Evolutionary conservation across 2,888 invertebrate species (phyloP).

Genomic region (Erannis defoliaria): DNA sequence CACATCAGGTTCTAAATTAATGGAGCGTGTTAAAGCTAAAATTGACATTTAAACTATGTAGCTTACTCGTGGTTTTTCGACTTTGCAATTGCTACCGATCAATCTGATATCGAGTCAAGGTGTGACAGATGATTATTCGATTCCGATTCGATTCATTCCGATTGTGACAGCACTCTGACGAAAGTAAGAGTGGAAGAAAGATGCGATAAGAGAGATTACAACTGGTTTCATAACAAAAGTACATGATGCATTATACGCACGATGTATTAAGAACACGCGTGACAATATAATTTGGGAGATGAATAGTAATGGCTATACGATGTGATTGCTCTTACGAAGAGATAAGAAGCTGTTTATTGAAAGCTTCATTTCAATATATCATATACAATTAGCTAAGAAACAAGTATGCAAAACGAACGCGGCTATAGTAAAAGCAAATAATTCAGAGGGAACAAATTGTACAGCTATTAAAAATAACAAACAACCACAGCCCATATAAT

Average conservation of each 20-base stretch:
- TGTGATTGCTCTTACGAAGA: conserved; percentile 30
- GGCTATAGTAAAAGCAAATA: conserved; percentile 3
- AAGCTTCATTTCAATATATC: conserved; percentile 27
- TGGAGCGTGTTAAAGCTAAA: conserved; percentile 23
- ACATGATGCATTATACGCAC: conserved; percentile 61
- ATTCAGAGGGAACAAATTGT: conserved; percentile 15
- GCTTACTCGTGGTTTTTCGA: conserved; percentile 39
- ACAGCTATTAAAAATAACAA: conserved; percentile 41
- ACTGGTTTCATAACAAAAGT: conserved; percentile 63
- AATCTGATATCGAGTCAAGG: conserved; percentile 67
- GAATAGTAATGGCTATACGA: conserved; percentile 52
- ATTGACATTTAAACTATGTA: conserved; percentile 24
- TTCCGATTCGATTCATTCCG: conserved; percentile 44
- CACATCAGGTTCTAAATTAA: conserved; percentile 25
- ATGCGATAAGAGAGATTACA: conserved; percentile 67
- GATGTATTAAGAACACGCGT: conserved; percentile 66
- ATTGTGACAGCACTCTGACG: conserved; percentile 65
- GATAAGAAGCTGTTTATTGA: conserved; percentile 38
- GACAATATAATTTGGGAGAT: conserved; percentile 67
- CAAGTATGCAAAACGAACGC: background rate
- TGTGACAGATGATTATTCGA: conserved; percentile 68
- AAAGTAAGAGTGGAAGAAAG: conserved; percentile 68
- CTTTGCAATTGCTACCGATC: conserved; percentile 60
- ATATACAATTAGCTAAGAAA: conserved; percentile 10
- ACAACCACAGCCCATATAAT: conserved; percentile 53